Base-by-base conservation (phyloP, 2,888 invertebrate species). In the Polydrusus pterygomalis region DNA sequence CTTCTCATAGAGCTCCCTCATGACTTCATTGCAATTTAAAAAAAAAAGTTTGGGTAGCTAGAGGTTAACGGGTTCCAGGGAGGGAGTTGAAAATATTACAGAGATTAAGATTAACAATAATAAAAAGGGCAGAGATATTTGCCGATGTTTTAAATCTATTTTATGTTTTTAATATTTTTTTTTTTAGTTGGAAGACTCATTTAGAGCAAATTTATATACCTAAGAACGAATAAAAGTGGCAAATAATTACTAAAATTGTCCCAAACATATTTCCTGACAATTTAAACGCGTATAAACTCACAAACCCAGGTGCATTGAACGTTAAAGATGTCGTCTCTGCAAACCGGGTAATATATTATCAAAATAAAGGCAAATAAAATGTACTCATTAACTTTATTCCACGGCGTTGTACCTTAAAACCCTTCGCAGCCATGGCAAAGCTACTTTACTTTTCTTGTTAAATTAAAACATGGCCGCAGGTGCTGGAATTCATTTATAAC, bases 361-460 rank as follows among this genome's bases (percentile, higher is more conserved):
- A 65, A 65, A 47, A 51, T n/a, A 25, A 20, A 60, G 70, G 70
- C 71, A 75, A 75, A 75, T 75, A 75, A 75, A 71, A 75, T 68
- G 64, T 64, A 60, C 68, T 75, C 75, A 75, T 75, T 75, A 75
- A 70, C 71, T 75, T 75, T 75, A 75, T 70, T 75, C 58, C 54
- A 30, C 71, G 71, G 49, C 75, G 65, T 72, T 63, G 62, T 65
- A 62, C 75, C 71, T 68, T 25, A 67, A 75, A 75, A 38, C 71
- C 75, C 47, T 49, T 58, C 20, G 73, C 73, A 56, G 64, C 68
- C 71, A 60, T 67, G 71, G 75, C 71, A 65, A 65, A 51, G 68
- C 71, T 75, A 72, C 75, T 71, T 71, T 75, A 65, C 63, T 75
- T 75, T 60, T 68, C 75, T 75, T 75, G 75, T 75, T 75, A 68